These are phyloP conservation scores for Pteropus alecto DNA, from an alignment of 2,113 vertebrate genomes.

Conservation along the genomic window DNA sequence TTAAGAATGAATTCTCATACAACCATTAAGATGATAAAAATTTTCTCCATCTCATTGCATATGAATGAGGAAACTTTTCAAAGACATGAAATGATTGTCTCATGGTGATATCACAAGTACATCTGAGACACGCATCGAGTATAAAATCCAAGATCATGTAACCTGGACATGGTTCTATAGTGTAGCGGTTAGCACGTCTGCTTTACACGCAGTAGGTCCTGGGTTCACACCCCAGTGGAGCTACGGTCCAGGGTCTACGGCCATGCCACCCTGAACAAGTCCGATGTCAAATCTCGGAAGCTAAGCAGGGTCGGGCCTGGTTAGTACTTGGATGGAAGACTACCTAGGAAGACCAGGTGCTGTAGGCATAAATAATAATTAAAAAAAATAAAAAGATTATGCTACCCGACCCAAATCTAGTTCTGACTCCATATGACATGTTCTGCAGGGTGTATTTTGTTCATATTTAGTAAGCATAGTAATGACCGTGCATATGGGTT, in stretches of 20 bases:
- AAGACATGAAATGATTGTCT: neutral
- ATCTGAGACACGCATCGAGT: neutral
- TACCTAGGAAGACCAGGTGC: too few species aligned
- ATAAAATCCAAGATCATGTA: neutral
- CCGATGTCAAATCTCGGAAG: too few species aligned
- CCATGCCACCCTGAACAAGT: too few species aligned
- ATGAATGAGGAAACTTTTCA: neutral
- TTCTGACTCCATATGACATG: neutral
- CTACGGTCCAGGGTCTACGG: too few species aligned
- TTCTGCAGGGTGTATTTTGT: neutral
- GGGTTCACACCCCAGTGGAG: too few species aligned
- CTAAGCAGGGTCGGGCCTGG: too few species aligned
- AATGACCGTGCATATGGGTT: accelerated
- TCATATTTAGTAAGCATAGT: neutral
- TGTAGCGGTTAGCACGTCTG: too few species aligned
- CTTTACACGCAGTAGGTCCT: too few species aligned
- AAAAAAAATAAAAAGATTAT: neutral
- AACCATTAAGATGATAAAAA: neutral
- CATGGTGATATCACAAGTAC: neutral
- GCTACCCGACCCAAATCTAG: neutral
- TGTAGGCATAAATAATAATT: too few species aligned
- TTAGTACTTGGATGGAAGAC: too few species aligned
- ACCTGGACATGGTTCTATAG: neutral
- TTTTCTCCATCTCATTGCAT: neutral
- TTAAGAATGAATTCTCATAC: neutral